Conservation (phyloP, 2,113 vertebrate genomes). For the Raphicerus campestris region DNA sequence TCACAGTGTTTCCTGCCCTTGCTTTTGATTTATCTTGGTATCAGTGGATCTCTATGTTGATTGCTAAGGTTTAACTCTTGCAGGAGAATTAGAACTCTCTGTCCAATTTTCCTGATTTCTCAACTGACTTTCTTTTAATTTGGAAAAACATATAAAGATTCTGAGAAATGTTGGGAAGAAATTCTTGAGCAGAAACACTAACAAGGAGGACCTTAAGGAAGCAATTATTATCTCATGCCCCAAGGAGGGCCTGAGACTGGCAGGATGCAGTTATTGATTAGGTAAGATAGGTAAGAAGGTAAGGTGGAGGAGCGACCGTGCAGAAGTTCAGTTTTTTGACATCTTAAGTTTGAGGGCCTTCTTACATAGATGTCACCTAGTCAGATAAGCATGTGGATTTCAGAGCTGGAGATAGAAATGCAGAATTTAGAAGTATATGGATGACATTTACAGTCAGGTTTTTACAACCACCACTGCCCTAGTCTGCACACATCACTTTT, state of each 20-base stretch:
- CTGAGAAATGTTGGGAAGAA: not conserved
- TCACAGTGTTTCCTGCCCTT: not conserved
- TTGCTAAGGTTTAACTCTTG: not conserved
- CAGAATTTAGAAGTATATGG: not conserved
- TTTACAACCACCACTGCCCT: not conserved
- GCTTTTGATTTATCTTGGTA: not conserved
- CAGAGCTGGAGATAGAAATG: not conserved
- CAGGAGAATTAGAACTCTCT: not conserved
- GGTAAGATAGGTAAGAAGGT: not conserved
- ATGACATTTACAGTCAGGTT: not conserved
- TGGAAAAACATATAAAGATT: not conserved
- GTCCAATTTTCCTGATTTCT: conserved; percentile 1
- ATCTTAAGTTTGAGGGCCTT: not conserved
- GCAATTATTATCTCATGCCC: not conserved
- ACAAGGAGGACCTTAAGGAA: not conserved
- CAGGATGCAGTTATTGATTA: not conserved
- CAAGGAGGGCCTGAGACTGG: not conserved
- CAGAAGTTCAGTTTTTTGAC: not conserved
- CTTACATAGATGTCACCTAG: not conserved
- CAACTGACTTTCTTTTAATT: not conserved
- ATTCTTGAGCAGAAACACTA: not conserved
- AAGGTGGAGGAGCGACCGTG: not conserved
- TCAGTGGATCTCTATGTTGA: not conserved
- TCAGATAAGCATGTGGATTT: not conserved
- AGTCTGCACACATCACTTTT: not conserved